Percentiles rank a stretch among this genome's conserved stretches.
Evolutionary conservation across 2,888 invertebrate genomes (phyloP).

Genomic region (Machimus atricapillus): DNA sequence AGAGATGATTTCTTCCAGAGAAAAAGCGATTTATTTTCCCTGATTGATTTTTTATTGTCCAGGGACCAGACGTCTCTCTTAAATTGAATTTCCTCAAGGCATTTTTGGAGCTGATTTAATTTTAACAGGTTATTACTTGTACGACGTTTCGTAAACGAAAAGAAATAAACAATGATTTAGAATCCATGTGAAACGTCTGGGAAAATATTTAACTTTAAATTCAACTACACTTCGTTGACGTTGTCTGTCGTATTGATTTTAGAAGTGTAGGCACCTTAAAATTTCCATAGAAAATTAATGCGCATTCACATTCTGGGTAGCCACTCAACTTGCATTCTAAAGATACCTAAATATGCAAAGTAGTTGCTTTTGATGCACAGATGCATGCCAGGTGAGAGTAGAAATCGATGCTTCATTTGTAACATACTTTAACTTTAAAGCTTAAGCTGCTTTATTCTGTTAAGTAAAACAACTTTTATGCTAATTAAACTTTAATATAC

Average conservation of each 20-base stretch:
- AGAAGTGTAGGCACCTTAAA: not conserved
- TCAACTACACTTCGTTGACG: not conserved
- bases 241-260: not conserved
- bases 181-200: not conserved
- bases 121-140: not conserved
- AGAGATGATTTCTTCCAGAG: not conserved
- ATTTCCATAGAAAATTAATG: not conserved
- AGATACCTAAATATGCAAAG: not conserved
- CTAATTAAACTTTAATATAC: too few relatives aligned
- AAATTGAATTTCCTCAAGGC: not conserved
- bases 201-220: not conserved
- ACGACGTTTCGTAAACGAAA: not conserved
- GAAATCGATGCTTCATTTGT: not conserved
- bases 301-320: not conserved
- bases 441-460: too few relatives aligned
- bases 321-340: not conserved
- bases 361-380: not conserved
- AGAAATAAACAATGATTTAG: not conserved
- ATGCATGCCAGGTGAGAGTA: not conserved
- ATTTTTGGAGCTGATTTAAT: not conserved
- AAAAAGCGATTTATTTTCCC: not conserved
- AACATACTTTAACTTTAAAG: too few relatives aligned
- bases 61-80: not conserved
- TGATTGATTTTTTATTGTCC: not conserved
- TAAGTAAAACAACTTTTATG: too few relatives aligned